Evolutionary conservation across 2,797 vertebrate genomes (phyloP).

Genomic region (Hydrophis major): DNA sequence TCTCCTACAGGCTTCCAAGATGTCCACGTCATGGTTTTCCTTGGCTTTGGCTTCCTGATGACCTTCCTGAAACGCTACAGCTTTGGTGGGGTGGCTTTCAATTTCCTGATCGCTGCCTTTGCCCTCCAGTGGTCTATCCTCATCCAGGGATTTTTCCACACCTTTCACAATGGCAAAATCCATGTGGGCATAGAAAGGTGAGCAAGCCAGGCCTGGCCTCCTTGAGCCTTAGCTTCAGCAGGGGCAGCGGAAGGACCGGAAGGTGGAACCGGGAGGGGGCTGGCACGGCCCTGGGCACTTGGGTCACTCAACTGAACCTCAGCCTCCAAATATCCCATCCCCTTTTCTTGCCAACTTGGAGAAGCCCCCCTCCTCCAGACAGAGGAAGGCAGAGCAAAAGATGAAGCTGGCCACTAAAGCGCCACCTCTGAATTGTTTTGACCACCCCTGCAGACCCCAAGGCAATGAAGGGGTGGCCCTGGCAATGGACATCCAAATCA

Average conservation of each 20-base stretch:
- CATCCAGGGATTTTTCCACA: slow-evolving; percentile 85
- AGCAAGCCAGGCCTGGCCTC: not conserved
- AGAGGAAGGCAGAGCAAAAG: not conserved
- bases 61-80: slow-evolving; percentile 86
- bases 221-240: not conserved
- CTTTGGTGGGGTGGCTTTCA: slow-evolving; percentile 81
- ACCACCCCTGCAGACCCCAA: not conserved
- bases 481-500: not conserved
- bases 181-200: slow-evolving; percentile 83
- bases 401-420: not conserved
- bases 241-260: not conserved
- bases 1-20: slow-evolving; percentile 81
- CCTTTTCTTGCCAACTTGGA: not conserved
- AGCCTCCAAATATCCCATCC: not conserved
- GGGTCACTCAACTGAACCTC: not conserved
- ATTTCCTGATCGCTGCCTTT: slow-evolving; percentile 84
- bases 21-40: slow-evolving; percentile 85
- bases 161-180: slow-evolving; percentile 76
- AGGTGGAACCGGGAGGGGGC: not conserved
- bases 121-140: slow-evolving; percentile 88
- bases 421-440: not conserved
- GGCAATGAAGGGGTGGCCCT: not conserved
- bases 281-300: not conserved
- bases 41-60: slow-evolving; percentile 92
- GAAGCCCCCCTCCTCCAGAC: not conserved